Percentiles rank a stretch among this genome's conserved stretches.
Conservation (phyloP, 2,888 invertebrate species). For the Tipula vernalis region DNA sequence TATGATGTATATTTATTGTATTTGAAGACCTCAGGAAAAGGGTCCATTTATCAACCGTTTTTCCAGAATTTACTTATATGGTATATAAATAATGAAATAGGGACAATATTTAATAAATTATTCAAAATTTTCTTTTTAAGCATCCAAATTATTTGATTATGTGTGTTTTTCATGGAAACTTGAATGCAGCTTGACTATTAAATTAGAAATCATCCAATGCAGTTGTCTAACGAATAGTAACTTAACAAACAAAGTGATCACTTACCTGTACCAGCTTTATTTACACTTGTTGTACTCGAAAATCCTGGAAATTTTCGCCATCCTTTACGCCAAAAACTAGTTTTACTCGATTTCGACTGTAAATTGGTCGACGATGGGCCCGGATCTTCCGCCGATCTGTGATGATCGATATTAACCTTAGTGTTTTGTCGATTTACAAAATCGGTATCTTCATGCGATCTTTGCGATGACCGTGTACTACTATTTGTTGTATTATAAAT, state of each 20-base stretch:
- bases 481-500: constrained; percentile 14
- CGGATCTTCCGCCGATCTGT: constrained; percentile 34
- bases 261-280: constrained; percentile 56
- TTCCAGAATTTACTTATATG: too few relatives aligned
- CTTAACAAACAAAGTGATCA: constrained; percentile 17
- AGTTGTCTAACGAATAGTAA: too few relatives aligned
- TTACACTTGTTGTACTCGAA: constrained; percentile 55
- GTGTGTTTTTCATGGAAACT: too few relatives aligned
- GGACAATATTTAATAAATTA: too few relatives aligned
- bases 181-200: too few relatives aligned
- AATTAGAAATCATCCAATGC: too few relatives aligned
- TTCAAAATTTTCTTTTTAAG: too few relatives aligned
- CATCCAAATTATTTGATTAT: too few relatives aligned
- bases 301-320: constrained; percentile 69
- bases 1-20: too few relatives aligned
- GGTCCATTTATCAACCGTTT: too few relatives aligned
- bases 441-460: constrained; percentile 21
- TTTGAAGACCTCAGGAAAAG: too few relatives aligned
- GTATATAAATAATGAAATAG: too few relatives aligned
- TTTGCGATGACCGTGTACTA: constrained; percentile 31
- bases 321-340: constrained; percentile 57
- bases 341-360: constrained; percentile 13
- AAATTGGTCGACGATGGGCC: constrained; percentile 26
- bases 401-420: constrained; percentile 20
- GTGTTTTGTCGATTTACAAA: constrained; percentile 22